Percentiles rank a stretch among this genome's conserved stretches.
These are phyloP conservation scores for Zenarchopterus dispar DNA, from an alignment of 2,797 vertebrate genomes.

Conservation along the genomic window DNA sequence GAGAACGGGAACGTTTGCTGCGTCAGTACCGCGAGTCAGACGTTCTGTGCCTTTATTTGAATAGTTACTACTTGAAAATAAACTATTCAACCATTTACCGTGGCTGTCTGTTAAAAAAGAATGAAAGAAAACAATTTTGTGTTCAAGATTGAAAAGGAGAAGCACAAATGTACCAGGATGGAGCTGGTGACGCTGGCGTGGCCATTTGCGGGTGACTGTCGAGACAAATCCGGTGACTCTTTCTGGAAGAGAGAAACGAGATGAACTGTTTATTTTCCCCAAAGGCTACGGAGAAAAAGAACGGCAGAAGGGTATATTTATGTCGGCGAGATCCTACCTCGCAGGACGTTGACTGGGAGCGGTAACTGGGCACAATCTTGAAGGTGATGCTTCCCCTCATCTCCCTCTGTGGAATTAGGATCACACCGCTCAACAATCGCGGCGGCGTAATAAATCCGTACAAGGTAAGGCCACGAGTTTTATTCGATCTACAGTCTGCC, in stretches of 20 bases:
- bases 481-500: too few species aligned
- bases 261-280: rapidly evolving
- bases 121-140: too few species aligned
- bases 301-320: neutral
- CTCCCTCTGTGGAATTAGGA: slow-evolving; percentile 85
- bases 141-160: neutral
- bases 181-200: slow-evolving; percentile 99
- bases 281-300: neutral
- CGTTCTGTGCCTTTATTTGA: neutral
- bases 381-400: slow-evolving; percentile 99
- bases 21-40: neutral
- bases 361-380: slow-evolving; percentile 99
- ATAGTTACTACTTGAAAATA: too few species aligned
- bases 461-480: neutral
- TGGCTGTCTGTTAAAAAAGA: too few species aligned
- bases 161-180: slow-evolving; percentile 90
- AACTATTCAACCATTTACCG: too few species aligned
- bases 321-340: slow-evolving; percentile 84
- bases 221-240: slow-evolving; percentile 97
- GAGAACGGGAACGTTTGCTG: neutral
- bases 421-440: neutral
- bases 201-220: slow-evolving; percentile 97
- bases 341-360: slow-evolving; percentile 94
- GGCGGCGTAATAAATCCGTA: too few species aligned
- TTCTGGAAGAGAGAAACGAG: slow-evolving; percentile 91